Base-by-base conservation (phyloP, 2,113 vertebrate genomes). In the Thunnus maccoyii region DNA sequence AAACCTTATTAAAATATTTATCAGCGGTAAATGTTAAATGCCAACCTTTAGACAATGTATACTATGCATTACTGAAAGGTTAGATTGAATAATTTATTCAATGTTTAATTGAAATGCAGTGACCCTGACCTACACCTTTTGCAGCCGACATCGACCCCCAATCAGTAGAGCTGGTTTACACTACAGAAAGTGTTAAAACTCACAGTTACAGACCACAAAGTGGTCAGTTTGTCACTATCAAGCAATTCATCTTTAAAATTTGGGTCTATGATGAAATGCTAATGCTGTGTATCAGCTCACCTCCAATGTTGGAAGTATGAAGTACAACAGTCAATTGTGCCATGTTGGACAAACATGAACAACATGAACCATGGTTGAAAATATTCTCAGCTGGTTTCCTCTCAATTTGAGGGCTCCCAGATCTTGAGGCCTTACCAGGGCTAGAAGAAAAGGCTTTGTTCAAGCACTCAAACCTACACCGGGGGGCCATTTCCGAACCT, bases 321-420 rank as follows among this genome's bases (percentile, higher is more conserved):
- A 16, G 52, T 46, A 14, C 25, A 30, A 15, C 8, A 15, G 14
- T 44, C 55, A 50, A 57, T 12, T 56, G 18, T 36, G 20, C 62
- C 78, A 64, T 78, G 9, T 80, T 81, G 85, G 17, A 81, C 48
- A 81, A 87, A 90, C 70, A 14, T 75, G 22, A 41, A 41, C 9
- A 8, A 41, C 36, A 41, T 41, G 66, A 13, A n/a, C 22, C 32
- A 30, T 2, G 15, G 17, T 32, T 63, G 22, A 56, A 76, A 78
- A 58, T 61, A 54, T 76, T 44, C 61, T 47, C 2, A 5, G 9
- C 32, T 18, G 13, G 27, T 54, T 76, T 72, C 30, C 36, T 27
- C 17, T 66, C 65, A 47, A 64, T 82, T 65, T 87, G 60, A 75
- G 44, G 54, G 14, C 58, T 84, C 64, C 63, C 54, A 54, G 63